A percentile compares a stretch with the other conserved stretches of the same genome.
Evolutionary conservation across 2,888 invertebrate genomes (phyloP).

Genomic region (Drosophila nr. perissopoda): DNA sequence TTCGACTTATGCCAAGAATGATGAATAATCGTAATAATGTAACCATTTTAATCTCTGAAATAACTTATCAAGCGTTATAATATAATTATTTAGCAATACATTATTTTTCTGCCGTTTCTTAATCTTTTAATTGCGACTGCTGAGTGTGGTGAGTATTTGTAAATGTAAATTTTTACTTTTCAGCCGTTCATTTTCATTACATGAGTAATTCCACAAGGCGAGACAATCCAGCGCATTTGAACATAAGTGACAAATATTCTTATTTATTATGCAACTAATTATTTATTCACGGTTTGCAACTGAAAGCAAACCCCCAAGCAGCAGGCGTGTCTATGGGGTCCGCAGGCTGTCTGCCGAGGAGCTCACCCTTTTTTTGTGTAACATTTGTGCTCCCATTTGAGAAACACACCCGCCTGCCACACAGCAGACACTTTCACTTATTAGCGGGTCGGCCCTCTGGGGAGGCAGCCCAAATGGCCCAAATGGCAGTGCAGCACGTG

Average conservation of each 20-base stretch:
- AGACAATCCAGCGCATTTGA: slow-evolving; percentile 41
- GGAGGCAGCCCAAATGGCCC: slow-evolving; percentile 49
- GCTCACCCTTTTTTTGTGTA: slow-evolving; percentile 45
- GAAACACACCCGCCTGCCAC: slow-evolving; percentile 23
- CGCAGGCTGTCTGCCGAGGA: background rate
- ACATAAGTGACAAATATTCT: slow-evolving; percentile 66
- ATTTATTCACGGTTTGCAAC: slow-evolving; percentile 63
- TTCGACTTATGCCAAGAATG: background rate
- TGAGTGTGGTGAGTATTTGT: background rate
- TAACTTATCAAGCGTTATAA: background rate
- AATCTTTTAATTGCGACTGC: background rate
- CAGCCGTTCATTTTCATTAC: background rate
- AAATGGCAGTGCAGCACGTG: slow-evolving; percentile 69
- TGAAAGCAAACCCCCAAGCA: slow-evolving; percentile 47
- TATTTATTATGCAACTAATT: slow-evolving; percentile 72
- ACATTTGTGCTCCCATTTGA: slow-evolving; percentile 45
- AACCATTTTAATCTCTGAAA: too few relatives aligned
- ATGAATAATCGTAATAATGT: too few relatives aligned
- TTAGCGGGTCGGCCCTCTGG: slow-evolving; percentile 51
- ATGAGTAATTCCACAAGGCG: background rate
- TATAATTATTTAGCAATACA: too few relatives aligned
- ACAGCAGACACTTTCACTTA: slow-evolving; percentile 69
- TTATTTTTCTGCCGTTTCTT: background rate
- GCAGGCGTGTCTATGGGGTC: slow-evolving; percentile 8
- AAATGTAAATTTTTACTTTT: background rate